Base-by-base conservation (phyloP, 2,113 vertebrate species). In the Catharus fuscescens region DNA sequence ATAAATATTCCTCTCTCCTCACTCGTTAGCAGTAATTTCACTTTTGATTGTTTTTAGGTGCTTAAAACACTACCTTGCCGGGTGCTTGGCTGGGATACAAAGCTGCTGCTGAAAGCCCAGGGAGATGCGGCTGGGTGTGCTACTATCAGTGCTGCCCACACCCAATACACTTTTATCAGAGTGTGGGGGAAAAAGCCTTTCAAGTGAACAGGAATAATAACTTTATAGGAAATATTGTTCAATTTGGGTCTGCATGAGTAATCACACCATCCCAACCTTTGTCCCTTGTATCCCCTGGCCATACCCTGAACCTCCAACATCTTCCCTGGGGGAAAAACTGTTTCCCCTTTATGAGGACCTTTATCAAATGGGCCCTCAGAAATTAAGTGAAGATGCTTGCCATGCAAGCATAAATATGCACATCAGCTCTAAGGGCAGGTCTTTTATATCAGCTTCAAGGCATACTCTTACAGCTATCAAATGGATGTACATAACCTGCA, bases 231-330 rank as follows among this genome's bases (percentile, higher is more conserved):
- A 77, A 81, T 71, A 62, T 1, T 52, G 34, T 8, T 70, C 5
- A 5, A 9, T 28, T 14, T 24, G 42, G 2, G 14, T 54, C 47
- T 34, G 23, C 34, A 20, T 15, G 15, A 44, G 12, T 24, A 80
- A 70, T 24, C 29, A 31, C 38, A 73, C 4, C n/a, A 53, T n/a
- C 24, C 44, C 64, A 8, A 14, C 24, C 14, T 15, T 45, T n/a
- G 40, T 6, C 26, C 15, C 16, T 34, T 1, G 2, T 28, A 42
- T 20, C 9, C 7, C 9, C 11, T 20, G 23, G 50, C 38, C 45
- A 11, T 67, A 20, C 2, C 50, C 57, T 65, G 32, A 0, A 1
- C 14, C 17, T 77, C 48, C 32, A 24, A 1, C 0, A 40, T 61
- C 47, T n/a, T 79, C 38, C 42, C 28, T 20, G 12, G 6, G 14